These are phyloP conservation scores for Nycticryphes semicollaris DNA, from an alignment of 2,113 vertebrate species.

Conservation along the genomic window DNA sequence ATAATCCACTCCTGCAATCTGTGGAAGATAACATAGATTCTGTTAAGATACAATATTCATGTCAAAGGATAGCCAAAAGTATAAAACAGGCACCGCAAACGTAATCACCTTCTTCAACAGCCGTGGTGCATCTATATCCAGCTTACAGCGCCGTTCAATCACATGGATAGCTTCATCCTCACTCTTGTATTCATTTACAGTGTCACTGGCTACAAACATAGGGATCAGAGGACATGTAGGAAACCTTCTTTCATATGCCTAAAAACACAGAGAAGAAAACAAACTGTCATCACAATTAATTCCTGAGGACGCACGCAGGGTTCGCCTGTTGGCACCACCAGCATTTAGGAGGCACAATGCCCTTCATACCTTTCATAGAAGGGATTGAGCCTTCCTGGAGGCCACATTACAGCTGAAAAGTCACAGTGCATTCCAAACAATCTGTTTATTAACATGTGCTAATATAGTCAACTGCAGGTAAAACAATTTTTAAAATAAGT, in stretches of 20 bases:
- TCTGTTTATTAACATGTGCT: not conserved
- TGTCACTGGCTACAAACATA: conserved; percentile 93
- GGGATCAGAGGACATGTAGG: conserved; percentile 92
- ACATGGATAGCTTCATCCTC: conserved; percentile 82
- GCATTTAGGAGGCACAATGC: not conserved
- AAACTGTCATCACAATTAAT: not conserved
- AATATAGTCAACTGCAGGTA: not conserved
- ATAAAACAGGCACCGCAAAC: not conserved
- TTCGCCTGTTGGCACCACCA: fast-evolving
- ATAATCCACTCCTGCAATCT: conserved; percentile 96
- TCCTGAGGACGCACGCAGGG: fast-evolving
- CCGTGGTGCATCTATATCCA: conserved; percentile 91
- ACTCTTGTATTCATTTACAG: conserved; percentile 82
- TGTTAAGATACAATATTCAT: not conserved
- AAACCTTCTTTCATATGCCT: conserved; percentile 95
- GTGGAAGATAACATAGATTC: not conserved
- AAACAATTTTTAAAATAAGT: not conserved
- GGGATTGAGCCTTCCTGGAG: not conserved
- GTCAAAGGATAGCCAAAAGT: not conserved
- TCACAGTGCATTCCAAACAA: not conserved
- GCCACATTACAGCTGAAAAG: not conserved
- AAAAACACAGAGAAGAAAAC: not conserved
- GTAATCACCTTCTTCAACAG: conserved; percentile 89
- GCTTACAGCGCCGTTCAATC: conserved; percentile 87
- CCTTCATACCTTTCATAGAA: not conserved